Percentiles rank a stretch among this genome's conserved stretches.
Evolutionary conservation across 2,113 vertebrate species (phyloP).

Genomic region (Periophthalmus modestus): DNA sequence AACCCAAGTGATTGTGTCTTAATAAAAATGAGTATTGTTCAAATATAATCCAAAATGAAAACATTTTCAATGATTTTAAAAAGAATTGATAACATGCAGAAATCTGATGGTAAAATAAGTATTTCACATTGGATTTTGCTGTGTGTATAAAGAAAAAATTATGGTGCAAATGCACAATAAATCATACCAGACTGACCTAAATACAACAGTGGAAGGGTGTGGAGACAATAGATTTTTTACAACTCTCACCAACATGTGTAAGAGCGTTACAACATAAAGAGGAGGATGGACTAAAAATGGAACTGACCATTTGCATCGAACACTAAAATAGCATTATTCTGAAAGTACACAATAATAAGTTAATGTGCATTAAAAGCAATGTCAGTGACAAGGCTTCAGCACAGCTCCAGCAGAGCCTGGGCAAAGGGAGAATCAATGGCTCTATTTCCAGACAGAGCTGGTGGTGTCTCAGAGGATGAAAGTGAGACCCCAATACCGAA

Average conservation of each 20-base stretch:
- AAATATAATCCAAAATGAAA: neutral
- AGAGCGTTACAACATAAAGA: neutral
- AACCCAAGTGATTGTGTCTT: neutral
- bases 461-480: constrained; percentile 54
- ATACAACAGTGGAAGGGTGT: constrained; percentile 31
- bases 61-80: neutral
- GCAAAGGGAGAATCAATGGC: constrained; percentile 60
- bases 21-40: neutral
- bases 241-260: constrained; percentile 19
- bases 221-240: constrained; percentile 24
- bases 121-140: neutral
- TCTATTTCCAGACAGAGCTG: constrained; percentile 63
- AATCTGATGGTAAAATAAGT: neutral
- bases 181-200: constrained; percentile 47
- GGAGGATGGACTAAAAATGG: neutral
- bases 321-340: neutral
- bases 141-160: constrained; percentile 15
- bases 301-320: neutral
- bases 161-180: constrained; percentile 42
- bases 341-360: neutral
- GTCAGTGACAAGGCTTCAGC: neutral
- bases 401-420: constrained; percentile 40
- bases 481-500: constrained; percentile 54
- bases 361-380: constrained; percentile 5
- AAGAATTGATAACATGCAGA: neutral